Evolutionary conservation across 2,888 invertebrate species (phyloP).

Genomic region (Spisula solida): DNA sequence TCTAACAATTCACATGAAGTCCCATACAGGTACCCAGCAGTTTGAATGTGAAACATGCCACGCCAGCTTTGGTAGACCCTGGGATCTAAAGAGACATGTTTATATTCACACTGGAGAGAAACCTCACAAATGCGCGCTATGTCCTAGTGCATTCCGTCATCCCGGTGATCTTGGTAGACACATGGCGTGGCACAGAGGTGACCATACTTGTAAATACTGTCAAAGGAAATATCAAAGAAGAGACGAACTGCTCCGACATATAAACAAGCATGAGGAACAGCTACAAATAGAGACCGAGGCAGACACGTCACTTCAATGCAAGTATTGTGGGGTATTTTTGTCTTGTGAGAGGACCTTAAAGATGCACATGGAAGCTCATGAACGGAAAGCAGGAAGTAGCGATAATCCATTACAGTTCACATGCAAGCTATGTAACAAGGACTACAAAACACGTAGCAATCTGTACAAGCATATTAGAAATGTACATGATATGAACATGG

Average conservation of each 20-base stretch:
- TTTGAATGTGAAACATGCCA: constrained; percentile 40
- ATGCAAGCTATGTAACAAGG: constrained; percentile 30
- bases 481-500: not conserved
- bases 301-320: constrained; percentile 4
- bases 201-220: constrained; percentile 46
- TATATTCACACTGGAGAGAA: constrained; percentile 47
- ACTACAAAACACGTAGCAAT: constrained; percentile 16
- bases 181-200: constrained; percentile 28
- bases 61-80: constrained; percentile 39
- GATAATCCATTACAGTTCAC: not conserved
- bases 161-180: constrained; percentile 47
- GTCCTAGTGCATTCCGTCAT: constrained; percentile 32
- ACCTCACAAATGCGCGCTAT: constrained; percentile 44
- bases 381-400: no score
- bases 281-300: not conserved
- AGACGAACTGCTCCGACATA: constrained; percentile 36
- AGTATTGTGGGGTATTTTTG: not conserved
- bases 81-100: constrained; percentile 40
- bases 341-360: not conserved
- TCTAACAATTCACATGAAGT: constrained; percentile 45
- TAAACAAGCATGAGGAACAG: constrained; percentile 14
- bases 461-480: constrained; percentile 24
- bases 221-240: constrained; percentile 24
- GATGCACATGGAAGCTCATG: not conserved
- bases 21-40: constrained; percentile 42